Conservation (phyloP, 2,888 invertebrate genomes). For the Drosophila mercatorum region DNA sequence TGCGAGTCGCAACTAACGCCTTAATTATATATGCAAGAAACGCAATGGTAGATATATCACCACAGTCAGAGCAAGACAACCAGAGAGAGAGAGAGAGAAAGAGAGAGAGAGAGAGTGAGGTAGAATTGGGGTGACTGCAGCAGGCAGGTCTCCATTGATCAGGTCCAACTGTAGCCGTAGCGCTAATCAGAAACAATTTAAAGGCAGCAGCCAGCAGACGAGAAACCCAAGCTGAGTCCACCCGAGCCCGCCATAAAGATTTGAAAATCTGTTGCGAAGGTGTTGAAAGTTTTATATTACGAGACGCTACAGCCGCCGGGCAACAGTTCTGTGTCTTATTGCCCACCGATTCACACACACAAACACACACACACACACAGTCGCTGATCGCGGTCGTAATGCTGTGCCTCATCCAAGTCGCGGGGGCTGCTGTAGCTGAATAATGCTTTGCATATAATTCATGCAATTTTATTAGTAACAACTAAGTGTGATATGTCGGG, state of each 20-base stretch:
- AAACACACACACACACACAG: background rate
- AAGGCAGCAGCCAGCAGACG: slow-evolving; percentile 28
- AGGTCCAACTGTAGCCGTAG: slow-evolving; percentile 6
- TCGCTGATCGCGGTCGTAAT: slow-evolving; percentile 10
- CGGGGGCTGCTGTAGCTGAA: slow-evolving; percentile 38
- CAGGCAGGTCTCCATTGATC: slow-evolving; percentile 30
- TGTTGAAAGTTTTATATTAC: slow-evolving; percentile 72
- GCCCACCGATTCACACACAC: slow-evolving; percentile 6
- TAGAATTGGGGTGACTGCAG: background rate
- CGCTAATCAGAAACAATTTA: slow-evolving; percentile 74
- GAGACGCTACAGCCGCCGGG: slow-evolving; percentile 45
- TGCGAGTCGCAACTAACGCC: slow-evolving; percentile 42
- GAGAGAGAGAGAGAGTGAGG: slow-evolving; percentile 7
- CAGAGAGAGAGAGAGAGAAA: background rate
- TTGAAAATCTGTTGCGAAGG: slow-evolving; percentile 59
- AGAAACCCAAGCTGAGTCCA: background rate
- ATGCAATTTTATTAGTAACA: slow-evolving; percentile 71
- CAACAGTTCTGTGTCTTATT: slow-evolving; percentile 33
- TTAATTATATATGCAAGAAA: slow-evolving; percentile 77
- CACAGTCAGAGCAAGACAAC: slow-evolving; percentile 38
- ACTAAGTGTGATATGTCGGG: background rate
- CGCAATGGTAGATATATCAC: slow-evolving; percentile 76
- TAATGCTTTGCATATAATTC: slow-evolving; percentile 76
- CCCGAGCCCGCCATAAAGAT: slow-evolving; percentile 52
- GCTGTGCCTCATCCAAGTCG: slow-evolving; percentile 12